Base-by-base conservation (phyloP, 2,888 invertebrate genomes). In the Cheilosia variabilis region DNA sequence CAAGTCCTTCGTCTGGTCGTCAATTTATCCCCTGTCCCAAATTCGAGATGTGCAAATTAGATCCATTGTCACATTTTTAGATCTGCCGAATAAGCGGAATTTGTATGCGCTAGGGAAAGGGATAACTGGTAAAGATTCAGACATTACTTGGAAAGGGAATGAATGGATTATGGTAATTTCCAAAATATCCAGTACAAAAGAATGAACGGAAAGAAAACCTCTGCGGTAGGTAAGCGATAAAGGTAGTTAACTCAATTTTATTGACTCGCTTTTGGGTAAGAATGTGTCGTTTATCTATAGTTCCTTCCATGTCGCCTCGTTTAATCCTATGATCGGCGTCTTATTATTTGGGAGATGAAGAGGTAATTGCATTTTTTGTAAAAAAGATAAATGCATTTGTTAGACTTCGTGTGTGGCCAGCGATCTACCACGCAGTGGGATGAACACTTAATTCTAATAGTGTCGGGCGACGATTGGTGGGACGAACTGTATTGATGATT, bases 91-190 rank as follows among this genome's bases (percentile, higher is more conserved):
- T 52, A 22, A 24, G 13, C 4, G 22, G 4, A 24, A 27, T 24
- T 24, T 27, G 4, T 50, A 17, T 47, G 2, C 1, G 24, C 5
- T 15, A 22, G 52, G 13, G 22, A 52, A 10, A 10, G 50, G 13
- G 50, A 22, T 50, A 22, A 10, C 9, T 9, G 19, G 4, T 4
- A 22, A 22, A 9, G 4, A 50, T 50, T 4, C 50, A 19, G 22
- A 2, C 22, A 22, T 19, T 22, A 50, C 9, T 50, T 9, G 19
- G 50, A 13, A 15, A 4, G 52, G 52, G 24, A 52, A 24, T 52
- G 24, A 52, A 52, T 24, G 22, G 52, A 52, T 27, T 37, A 52
- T 52, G 52, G 24, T 24, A 52, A 52, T 52, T 52, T 24, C 13
- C 2, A 24, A 9, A 6, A 52, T 10, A 13, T 15, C 0, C 4